Percentiles rank a stretch among this genome's conserved stretches.
Evolutionary conservation across 2,888 invertebrate genomes (phyloP).

Genomic region (Mythimna pallens): DNA sequence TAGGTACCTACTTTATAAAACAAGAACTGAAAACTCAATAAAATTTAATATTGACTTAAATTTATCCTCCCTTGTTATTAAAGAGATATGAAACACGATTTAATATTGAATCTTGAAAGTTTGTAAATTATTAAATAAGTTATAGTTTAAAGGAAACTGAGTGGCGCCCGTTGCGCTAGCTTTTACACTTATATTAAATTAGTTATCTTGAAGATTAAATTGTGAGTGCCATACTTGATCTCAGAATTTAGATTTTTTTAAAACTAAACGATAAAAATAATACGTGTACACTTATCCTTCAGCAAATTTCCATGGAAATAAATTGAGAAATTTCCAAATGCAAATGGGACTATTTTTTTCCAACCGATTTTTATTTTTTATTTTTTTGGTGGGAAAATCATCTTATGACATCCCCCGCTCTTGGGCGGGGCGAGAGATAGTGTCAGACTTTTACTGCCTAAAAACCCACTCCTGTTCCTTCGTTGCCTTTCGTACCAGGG

Average conservation of each 20-base stretch:
- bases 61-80: slow-evolving; percentile 59
- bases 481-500: no score
- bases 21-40: slow-evolving; percentile 56
- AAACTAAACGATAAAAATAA: not conserved
- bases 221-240: slow-evolving; percentile 16
- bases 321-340: not conserved
- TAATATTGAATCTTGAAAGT: slow-evolving; percentile 61
- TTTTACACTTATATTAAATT: slow-evolving; percentile 42
- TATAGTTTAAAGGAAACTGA: slow-evolving; percentile 43
- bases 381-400: no score
- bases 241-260: not conserved
- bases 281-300: not conserved
- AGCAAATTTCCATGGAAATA: not conserved
- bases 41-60: slow-evolving; percentile 59
- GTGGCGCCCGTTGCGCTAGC: slow-evolving; percentile 40
- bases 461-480: no score
- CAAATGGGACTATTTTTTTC: no score
- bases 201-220: slow-evolving; percentile 21
- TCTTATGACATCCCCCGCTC: no score
- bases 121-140: slow-evolving; percentile 57
- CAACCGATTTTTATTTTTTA: no score
- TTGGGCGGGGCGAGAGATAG: no score
- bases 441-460: no score
- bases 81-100: slow-evolving; percentile 54
- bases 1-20: slow-evolving; percentile 38